These are phyloP conservation scores for Eptatretus atami DNA, from an alignment of 2,797 vertebrate species.

Conservation along the genomic window DNA sequence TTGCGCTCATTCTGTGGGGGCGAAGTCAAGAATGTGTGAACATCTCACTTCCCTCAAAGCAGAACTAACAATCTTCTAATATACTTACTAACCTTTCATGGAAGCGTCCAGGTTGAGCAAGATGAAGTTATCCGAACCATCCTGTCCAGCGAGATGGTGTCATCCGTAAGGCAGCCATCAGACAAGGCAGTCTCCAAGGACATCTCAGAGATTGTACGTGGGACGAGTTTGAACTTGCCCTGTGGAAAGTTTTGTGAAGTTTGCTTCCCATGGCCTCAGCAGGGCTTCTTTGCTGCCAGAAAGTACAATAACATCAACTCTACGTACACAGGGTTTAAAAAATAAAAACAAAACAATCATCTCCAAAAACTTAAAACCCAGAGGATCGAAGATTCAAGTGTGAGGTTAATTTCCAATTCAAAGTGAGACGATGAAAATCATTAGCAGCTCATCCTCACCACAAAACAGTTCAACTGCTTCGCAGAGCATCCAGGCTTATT, in stretches of 20 bases:
- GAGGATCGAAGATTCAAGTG: no score
- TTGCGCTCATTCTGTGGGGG: no score
- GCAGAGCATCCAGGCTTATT: no score
- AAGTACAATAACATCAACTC: conserved; percentile 6
- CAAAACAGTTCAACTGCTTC: no score
- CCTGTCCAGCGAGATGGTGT: conserved; percentile 54
- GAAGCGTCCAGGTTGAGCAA: conserved; percentile 43
- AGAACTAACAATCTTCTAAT: no score
- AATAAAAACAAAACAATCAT: no score
- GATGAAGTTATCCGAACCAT: conserved; percentile 48
- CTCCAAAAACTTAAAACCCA: no score
- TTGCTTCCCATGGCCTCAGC: conserved; percentile 26
- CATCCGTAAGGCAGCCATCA: conserved; percentile 50
- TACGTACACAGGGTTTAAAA: neutral
- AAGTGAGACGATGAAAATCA: no score
- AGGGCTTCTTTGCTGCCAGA: conserved; percentile 21
- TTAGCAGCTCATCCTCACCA: neutral
- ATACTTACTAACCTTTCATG: conserved; percentile 11
- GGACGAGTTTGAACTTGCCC: conserved; percentile 22
- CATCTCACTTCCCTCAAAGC: no score
- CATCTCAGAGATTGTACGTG: conserved; percentile 47
- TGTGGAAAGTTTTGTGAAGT: conserved; percentile 13
- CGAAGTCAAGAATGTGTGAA: no score
- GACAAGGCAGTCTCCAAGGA: conserved; percentile 51
- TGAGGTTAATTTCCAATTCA: no score